Evolutionary conservation across 2,113 vertebrate species (phyloP).

Genomic region (Lichenostomus cassidix): DNA sequence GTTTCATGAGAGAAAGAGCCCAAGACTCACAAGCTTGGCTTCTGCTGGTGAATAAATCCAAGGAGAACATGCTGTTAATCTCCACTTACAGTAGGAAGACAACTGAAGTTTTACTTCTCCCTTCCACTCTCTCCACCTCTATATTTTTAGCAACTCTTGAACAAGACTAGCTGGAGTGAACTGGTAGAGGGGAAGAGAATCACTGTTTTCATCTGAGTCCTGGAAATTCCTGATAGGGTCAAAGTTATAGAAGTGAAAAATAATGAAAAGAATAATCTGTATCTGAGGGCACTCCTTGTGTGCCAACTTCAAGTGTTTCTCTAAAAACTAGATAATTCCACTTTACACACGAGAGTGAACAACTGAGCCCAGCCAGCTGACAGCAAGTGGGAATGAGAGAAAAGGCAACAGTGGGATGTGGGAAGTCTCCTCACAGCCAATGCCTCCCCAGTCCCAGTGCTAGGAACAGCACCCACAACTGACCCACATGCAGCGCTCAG

Average conservation of each 20-base stretch:
- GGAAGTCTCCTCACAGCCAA: not conserved
- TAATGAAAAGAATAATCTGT: not conserved
- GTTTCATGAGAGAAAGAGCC: not conserved
- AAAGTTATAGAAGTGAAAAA: not conserved
- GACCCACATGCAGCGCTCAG: not conserved
- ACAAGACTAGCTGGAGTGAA: not conserved
- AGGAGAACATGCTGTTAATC: not conserved
- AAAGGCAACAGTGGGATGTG: not conserved
- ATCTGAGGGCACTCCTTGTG: not conserved
- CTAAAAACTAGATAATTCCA: not conserved
- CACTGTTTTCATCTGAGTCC: not conserved
- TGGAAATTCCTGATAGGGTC: not conserved
- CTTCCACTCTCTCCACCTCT: not conserved
- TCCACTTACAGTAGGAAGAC: not conserved
- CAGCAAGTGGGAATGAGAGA: not conserved
- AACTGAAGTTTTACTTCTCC: not conserved
- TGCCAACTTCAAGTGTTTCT: not conserved
- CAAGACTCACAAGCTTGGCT: not conserved
- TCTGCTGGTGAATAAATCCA: not conserved
- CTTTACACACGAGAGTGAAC: not conserved
- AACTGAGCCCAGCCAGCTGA: not conserved
- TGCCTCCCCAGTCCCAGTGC: not conserved
- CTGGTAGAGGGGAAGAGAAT: not conserved
- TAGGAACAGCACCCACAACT: not conserved
- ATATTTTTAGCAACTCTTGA: slow-evolving; percentile 39